These are phyloP conservation scores for Podargus strigoides DNA, from an alignment of 2,797 vertebrate genomes.

Conservation along the genomic window DNA sequence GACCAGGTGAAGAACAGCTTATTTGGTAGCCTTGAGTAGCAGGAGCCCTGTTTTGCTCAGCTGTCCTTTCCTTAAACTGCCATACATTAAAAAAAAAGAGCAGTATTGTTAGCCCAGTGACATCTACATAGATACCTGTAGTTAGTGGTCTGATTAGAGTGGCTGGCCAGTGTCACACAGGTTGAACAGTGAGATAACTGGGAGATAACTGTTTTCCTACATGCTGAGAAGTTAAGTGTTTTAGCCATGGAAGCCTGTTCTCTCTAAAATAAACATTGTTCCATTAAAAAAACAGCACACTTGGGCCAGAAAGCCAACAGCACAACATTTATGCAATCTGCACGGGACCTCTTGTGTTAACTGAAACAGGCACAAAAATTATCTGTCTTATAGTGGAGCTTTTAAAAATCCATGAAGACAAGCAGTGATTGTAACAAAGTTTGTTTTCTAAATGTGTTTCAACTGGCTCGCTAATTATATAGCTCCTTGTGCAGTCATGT, in stretches of 20 bases:
- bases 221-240: neutral
- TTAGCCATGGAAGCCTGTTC: neutral
- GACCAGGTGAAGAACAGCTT: neutral
- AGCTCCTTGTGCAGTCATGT: neutral
- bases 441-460: slow-evolving; percentile 20
- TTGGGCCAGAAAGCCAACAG: neutral
- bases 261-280: neutral
- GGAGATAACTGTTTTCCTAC: neutral
- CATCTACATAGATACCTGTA: neutral
- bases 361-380: neutral
- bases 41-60: neutral
- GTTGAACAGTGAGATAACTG: neutral
- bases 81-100: neutral
- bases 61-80: neutral
- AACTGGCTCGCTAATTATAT: neutral
- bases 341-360: neutral
- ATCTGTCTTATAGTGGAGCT: neutral
- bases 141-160: neutral
- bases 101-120: neutral
- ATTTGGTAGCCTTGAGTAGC: neutral
- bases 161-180: neutral
- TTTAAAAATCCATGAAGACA: slow-evolving; percentile 3
- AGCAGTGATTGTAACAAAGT: neutral
- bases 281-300: neutral
- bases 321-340: neutral